These are phyloP conservation scores for Avahi laniger DNA, from an alignment of 2,797 vertebrate species.

Conservation along the genomic window DNA sequence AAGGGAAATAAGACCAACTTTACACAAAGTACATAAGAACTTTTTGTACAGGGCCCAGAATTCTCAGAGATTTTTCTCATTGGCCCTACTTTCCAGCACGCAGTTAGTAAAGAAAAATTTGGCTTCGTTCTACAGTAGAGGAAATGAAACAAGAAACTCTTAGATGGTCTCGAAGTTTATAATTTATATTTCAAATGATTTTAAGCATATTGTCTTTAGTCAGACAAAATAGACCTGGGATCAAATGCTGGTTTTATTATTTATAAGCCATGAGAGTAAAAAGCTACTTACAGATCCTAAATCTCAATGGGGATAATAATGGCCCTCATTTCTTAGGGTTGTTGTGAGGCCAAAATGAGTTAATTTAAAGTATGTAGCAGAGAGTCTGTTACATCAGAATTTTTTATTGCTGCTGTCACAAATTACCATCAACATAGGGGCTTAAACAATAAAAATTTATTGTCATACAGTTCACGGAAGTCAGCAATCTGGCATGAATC, in stretches of 20 bases:
- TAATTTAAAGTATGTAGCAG: background rate
- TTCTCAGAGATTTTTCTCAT: background rate
- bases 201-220: background rate
- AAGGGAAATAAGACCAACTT: background rate
- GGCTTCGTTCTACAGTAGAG: background rate
- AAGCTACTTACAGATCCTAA: background rate
- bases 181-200: background rate
- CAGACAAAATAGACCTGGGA: background rate
- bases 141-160: conserved; percentile 5
- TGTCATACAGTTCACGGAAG: background rate
- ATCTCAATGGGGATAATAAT: background rate
- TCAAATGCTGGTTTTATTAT: background rate
- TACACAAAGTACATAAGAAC: background rate
- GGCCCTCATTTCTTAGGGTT: background rate
- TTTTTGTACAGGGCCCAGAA: background rate
- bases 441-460: background rate
- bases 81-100: background rate
- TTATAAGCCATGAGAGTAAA: background rate
- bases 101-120: background rate
- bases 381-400: background rate
- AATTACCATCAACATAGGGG: background rate
- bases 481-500: background rate
- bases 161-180: background rate
- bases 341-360: background rate
- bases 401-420: conserved; percentile 8